Evolutionary conservation across 2,113 vertebrate species (phyloP), one percentile per base, ranked within the genome.

Genomic region (Neodontobutis hainanensis): DNA sequence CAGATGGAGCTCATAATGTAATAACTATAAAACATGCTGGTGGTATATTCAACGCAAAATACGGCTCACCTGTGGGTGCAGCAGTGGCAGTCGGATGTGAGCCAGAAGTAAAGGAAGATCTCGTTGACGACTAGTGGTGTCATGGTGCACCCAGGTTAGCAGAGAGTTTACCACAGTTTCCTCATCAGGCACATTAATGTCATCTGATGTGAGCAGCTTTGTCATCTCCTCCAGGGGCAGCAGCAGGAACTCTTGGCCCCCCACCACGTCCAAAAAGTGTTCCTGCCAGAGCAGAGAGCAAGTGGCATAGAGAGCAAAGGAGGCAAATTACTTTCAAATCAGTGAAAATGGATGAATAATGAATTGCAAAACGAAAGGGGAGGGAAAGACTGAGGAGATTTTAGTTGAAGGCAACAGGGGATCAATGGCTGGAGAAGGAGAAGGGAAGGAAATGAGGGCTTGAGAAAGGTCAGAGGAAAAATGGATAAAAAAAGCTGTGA

Each of bases 131-230:
- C 89, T 85, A 35, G 88, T 80, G 45, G 90, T 60, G 61, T 99
- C 96, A 16, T 98, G 95, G 53, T 89, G 90, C 65, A 98, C 95
- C 97, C 97, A 99, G 0, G 94, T 94, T 15, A 99, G 92, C 52
- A 99, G 89, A 9, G 97, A 95, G 40, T 94, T 95, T 47, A 99
- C 85, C 70, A 98, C 94, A 0, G 96, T 98, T 90, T 99, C 97
- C 83, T 99, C 97, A 16, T 95, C 94, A 9, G 96, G 95, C 77
- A 99, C 96, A 40, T 98, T 98, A 93, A 99, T 95, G 75, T 99
- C 97, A 70, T 99, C 97, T 12, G 96, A 99, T 16, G 91, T 94
- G 83, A 99, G 91, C 59, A 99, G 94, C 82, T 95, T 95, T 82
- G 95, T 93, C 81, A 99, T 96, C 92, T 99, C 97, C 56, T 91